Base-by-base conservation (phyloP, 2,797 vertebrate genomes). In the Gymnoscopelus braueri region DNA sequence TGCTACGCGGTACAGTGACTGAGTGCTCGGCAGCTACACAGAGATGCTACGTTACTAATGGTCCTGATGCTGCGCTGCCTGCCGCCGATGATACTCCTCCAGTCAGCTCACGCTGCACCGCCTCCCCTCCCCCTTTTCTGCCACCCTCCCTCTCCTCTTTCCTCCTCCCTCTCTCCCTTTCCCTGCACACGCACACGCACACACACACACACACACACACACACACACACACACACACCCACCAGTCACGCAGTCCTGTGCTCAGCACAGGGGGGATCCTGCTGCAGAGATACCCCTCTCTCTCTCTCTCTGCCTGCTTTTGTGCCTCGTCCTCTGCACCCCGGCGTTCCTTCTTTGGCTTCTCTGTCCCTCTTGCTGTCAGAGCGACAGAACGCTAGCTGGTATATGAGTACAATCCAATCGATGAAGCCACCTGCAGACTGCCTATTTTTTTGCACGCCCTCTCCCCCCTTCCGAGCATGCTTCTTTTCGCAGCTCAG, bases 231-330 rank as follows among this genome's bases (percentile, higher is more conserved):
- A 83, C 81, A 79, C 74, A 74, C 82, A 84, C 80, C 83, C 89
- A 90, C 85, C 88, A 92, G 91, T 93, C 93, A 93, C 91, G 90
- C 93, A 93, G 90, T 84, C 84, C 72, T 69, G 84, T 81, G 80
- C 60, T 86, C 77, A 79, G 78, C 86, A 81, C 88, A 73, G 84
- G 83, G 82, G 80, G 83, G 79, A 85, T 87, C 85, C 88, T 93
- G 89, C 91, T 86, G 91, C 90, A 91, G 85, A 89, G 87, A 62
- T 24, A 71, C 57, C 69, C 84, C 55, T 79, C 83, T 76, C 72
- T 80, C 75, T 71, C 72, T 78, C 67, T 71, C 52, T 63, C 69
- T 65, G 68, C 12, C 32, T 75, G 55, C 71, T 35, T 56, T 64
- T 71, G 60, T 68, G 65, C 58, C 55, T 78, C 73, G 47, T 66